A percentile compares a stretch with the other conserved stretches of the same genome.
phyloP scores from a whole-genome alignment of 64 coral and sea anemone genomes.

The Acropora yongei region DNA sequence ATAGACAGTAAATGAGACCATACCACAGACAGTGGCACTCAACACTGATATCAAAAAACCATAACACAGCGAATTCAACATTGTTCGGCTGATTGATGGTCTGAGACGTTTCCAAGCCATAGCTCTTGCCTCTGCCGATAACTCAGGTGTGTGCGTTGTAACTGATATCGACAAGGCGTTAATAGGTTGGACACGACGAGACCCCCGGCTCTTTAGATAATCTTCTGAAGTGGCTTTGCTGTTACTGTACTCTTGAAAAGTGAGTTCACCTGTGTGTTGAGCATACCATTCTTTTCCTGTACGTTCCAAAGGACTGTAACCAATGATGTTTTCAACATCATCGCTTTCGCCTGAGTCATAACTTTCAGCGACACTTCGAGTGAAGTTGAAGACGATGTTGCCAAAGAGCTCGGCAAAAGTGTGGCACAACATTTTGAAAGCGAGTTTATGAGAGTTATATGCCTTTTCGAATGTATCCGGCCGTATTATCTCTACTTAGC shows the following conservation, averaged over 20 bases:
- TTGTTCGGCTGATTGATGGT: not conserved
- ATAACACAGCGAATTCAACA: not conserved
- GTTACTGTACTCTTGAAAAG: constrained; percentile 28
- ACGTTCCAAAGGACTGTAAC: constrained; percentile 3
- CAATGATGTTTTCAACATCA: not conserved
- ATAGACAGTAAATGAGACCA: not conserved
- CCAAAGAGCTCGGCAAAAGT: constrained; percentile 6
- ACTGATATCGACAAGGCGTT: not conserved
- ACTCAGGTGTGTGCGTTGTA: not conserved
- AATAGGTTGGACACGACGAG: not conserved
- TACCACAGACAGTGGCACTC: not conserved
- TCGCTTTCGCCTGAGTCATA: not conserved
- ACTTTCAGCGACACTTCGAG: constrained; percentile 9
- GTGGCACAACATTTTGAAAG: not conserved
- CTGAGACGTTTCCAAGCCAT: constrained; percentile 37
- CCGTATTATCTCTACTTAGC: no score
- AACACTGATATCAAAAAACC: constrained; percentile 2
- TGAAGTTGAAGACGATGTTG: constrained; percentile 2
- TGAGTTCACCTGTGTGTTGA: not conserved
- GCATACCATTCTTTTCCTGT: constrained; percentile 25
- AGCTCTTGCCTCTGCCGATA: no score
- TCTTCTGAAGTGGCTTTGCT: not conserved
- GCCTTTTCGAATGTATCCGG: no score
- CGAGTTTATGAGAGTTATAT: not conserved
- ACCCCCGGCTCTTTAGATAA: not conserved